Conservation (phyloP, 2,113 vertebrate species). For the Phaethornis superciliosus region DNA sequence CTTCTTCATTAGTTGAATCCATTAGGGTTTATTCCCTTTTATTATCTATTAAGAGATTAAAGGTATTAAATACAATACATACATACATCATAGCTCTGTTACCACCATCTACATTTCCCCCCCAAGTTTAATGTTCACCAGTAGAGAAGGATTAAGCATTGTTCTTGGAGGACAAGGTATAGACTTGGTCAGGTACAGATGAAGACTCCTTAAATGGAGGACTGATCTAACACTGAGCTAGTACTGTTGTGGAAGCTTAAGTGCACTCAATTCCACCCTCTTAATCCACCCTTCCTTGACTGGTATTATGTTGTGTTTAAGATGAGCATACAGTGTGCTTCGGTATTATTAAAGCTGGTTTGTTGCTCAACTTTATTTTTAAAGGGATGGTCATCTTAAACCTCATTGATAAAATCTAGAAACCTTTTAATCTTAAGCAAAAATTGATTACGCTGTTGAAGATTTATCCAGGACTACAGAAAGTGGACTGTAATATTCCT, state of each 20-base stretch:
- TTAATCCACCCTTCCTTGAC: neutral
- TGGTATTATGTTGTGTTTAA: neutral
- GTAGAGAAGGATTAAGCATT: neutral
- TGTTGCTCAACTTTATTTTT: neutral
- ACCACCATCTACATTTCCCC: neutral
- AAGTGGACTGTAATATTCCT: neutral
- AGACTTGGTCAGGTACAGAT: neutral
- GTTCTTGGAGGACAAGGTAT: neutral
- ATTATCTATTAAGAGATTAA: neutral
- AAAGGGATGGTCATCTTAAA: neutral
- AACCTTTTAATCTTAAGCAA: neutral
- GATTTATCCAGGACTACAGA: neutral
- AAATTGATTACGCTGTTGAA: neutral
- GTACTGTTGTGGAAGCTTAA: neutral
- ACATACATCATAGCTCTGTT: neutral
- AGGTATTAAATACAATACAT: neutral
- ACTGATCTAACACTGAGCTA: neutral
- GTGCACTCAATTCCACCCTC: neutral
- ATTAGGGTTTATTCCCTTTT: neutral
- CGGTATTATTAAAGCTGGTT: neutral
- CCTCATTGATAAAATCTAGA: neutral
- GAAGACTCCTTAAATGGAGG: neutral
- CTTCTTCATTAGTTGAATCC: accelerated
- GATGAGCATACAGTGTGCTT: neutral
- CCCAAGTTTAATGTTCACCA: neutral